phyloP scores from a whole-genome alignment of 2,888 invertebrate genomes.

The Pristionchus arcanus region DNA sequence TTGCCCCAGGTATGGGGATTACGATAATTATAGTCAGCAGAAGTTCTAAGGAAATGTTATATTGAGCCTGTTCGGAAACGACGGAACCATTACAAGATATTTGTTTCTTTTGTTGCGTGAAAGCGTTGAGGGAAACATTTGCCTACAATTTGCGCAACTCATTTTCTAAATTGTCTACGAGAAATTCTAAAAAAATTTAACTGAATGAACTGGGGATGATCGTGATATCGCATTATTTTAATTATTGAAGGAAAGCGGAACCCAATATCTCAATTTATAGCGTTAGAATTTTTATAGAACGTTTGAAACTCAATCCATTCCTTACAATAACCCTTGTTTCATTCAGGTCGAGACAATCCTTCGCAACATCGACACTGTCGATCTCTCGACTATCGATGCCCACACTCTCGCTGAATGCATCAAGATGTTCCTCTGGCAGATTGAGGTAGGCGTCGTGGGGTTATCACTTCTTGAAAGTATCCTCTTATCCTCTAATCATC shows the following conservation, averaged over 20 bases:
- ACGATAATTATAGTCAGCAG: neutral
- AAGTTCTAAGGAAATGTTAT: no score
- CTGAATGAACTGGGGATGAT: no score
- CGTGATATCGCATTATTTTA: no score
- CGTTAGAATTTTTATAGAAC: no score
- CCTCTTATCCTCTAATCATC: neutral
- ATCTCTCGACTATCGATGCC: neutral
- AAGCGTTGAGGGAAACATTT: neutral
- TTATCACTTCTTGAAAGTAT: neutral
- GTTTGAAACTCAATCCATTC: neutral
- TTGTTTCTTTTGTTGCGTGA: neutral
- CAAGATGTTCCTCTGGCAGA: neutral
- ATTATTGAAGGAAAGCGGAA: no score
- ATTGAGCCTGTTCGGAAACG: neutral
- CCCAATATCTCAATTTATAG: no score
- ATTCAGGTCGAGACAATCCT: slow-evolving; percentile 17
- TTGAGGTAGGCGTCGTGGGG: neutral
- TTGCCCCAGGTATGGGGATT: neutral
- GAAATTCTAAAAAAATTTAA: no score
- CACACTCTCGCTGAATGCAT: neutral
- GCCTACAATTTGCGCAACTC: neutral
- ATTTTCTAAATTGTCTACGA: no score
- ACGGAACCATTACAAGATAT: neutral
- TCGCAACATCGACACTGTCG: neutral
- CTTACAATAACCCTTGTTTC: neutral